Evolutionary conservation across 1,140 invertebrate species (phyloP), one percentile per base, ranked within the genome.

Genomic region (Drosophila chauvacae): DNA sequence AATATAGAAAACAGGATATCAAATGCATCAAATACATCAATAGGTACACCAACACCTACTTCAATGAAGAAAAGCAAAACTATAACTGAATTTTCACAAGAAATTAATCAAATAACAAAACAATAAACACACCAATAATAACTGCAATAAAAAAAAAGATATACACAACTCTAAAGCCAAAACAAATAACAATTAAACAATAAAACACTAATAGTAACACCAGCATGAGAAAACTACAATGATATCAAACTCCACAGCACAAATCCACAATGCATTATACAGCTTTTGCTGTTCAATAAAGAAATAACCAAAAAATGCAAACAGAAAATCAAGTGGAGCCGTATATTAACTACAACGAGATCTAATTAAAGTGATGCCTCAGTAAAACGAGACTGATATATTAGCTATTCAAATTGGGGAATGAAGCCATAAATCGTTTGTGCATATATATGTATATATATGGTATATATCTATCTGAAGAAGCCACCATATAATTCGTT

Each of bases 401-500:
- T 16, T 16, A 23, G 51, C 33, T 23, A 37, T 56, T 56, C 20
- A 39, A 57, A 57, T 44, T 42, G 55, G 35, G 20, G 3, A 42
- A 57, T 56, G 20, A 26, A 56, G 53, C 33, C 53, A 39, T 39
- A 56, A 56, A 56, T 56, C 50, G 30, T 53, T 20, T 26, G 53
- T 26, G 16, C 53, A 56, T 23, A n/a, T 4, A 20, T 6, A 14
- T 28, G 5, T 3, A 10, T 37, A 37, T 28, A n/a, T 41, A 26
- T 39, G 3, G 5, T 37, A 37, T 28, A n/a, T 41, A 26, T 39
- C 3, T 6, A 41, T 56, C 9, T n/a, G 14, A 26, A 26, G 33
- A 44, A 57, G 55, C 23, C 55, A 42, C 35, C 55, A 23, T 44
- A 57, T 57, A 42, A 57, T 57, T 26, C 53, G 18, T 56, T 57